These are phyloP conservation scores for Equus quagga DNA, from an alignment of 2,113 vertebrate species.

Conservation along the genomic window DNA sequence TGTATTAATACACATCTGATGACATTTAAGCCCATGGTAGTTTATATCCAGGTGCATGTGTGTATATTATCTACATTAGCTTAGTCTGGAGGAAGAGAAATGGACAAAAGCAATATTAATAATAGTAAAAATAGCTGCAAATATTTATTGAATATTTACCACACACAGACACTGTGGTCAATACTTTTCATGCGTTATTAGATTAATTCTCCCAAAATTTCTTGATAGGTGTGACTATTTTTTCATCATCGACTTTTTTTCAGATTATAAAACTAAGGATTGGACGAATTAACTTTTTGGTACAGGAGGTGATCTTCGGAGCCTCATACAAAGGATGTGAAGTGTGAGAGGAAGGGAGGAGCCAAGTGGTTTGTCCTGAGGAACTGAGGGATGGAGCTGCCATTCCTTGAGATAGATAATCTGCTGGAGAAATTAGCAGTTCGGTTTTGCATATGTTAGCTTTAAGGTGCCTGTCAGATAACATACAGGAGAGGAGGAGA, in stretches of 20 bases:
- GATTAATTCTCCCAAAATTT: background rate
- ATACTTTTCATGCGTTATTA: background rate
- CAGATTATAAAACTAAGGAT: background rate
- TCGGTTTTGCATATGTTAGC: background rate
- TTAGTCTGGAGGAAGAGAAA: background rate
- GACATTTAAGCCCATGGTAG: background rate
- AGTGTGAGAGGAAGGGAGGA: background rate
- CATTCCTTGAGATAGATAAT: background rate
- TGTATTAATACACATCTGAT: background rate
- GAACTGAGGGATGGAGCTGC: background rate
- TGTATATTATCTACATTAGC: background rate
- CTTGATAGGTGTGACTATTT: background rate
- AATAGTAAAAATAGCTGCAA: slow-evolving; percentile 4
- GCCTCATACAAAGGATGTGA: background rate
- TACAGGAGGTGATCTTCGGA: background rate
- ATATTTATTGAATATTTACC: background rate
- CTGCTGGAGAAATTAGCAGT: background rate
- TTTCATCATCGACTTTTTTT: background rate
- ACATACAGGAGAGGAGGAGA: background rate
- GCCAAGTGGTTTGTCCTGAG: background rate
- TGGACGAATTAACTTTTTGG: background rate
- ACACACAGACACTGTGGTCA: background rate
- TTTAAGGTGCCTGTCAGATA: background rate
- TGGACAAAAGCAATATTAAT: background rate
- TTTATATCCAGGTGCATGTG: background rate